phyloP scores from a whole-genome alignment of 1,140 invertebrate genomes.

The Ceratina calcarata region DNA sequence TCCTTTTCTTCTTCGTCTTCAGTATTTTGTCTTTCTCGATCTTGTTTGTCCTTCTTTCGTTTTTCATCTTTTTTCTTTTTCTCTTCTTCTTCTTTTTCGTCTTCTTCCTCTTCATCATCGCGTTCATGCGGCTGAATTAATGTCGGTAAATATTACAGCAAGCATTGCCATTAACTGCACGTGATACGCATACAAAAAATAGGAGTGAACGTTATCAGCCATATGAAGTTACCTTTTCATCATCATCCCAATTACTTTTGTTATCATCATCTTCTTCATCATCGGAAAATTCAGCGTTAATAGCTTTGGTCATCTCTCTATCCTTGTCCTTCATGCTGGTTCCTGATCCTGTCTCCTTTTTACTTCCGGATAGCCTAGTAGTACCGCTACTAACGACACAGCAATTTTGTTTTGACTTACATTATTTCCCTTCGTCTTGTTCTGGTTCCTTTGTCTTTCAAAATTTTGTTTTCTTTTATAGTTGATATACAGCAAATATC shows the following conservation, averaged over 20 bases:
- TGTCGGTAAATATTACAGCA: constrained; percentile 36
- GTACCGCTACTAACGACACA: constrained; percentile 79
- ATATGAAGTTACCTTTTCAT: constrained; percentile 72
- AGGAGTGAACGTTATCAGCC: constrained; percentile 8
- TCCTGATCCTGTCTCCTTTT: constrained; percentile 77
- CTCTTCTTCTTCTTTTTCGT: constrained; percentile 71
- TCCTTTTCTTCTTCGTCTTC: constrained; percentile 78
- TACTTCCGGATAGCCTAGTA: constrained; percentile 79
- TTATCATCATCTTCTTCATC: constrained; percentile 76
- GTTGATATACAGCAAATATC: constrained; percentile 67
- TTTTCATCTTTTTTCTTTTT: constrained; percentile 74
- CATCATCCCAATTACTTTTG: constrained; percentile 77
- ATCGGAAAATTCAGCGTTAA: constrained; percentile 78
- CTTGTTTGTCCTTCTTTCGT: constrained; percentile 74
- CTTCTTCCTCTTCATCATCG: constrained; percentile 70
- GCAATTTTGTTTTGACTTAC: constrained; percentile 77
- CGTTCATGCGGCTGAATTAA: constrained; percentile 67
- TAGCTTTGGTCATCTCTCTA: constrained; percentile 78
- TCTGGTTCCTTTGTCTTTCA: constrained; percentile 65
- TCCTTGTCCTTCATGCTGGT: constrained; percentile 79
- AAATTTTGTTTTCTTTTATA: constrained; percentile 67
- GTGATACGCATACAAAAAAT: constrained; percentile 17
- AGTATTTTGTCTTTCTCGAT: constrained; percentile 71
- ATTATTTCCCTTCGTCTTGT: constrained; percentile 71
- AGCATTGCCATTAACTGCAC: constrained; percentile 21